Evolutionary conservation across 2,888 invertebrate species (phyloP), one percentile per base, ranked within the genome.

Genomic region (Auanema freiburgensis): DNA sequence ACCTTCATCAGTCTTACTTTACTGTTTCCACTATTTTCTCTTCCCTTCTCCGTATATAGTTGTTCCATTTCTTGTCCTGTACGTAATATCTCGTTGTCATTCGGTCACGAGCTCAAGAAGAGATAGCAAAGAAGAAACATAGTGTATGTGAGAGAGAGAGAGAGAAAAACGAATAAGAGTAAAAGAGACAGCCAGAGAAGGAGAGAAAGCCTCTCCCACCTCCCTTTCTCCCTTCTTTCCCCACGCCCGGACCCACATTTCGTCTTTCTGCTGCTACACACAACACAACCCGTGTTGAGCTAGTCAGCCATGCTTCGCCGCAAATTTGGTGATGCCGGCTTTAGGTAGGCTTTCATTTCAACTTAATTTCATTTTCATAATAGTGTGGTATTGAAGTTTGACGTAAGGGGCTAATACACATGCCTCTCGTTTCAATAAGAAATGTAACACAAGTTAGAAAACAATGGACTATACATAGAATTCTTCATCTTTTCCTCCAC

Each of bases 291-390:
- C 12, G 24, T 50, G 50, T 24, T 24, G 24, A 16, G 12, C 12
- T 50, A 21, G 24, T 21, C 50, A 33, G 40, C 18, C 49, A 58
- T 24, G 23, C 49, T 18, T 41, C 46, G 65, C n/a, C 65, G 69
- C 44, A 72, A 72, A 41, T 67, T 66, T 59, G 69, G 69, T 42
- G 67, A 65, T 43, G 56, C 67, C 60, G 72, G 67, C 42, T 69
- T 67, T 58, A 72, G 63, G 49, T 66, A 33, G 51, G 18, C 41
- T 33, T 55, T 14, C 16, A 16, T 50, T 50, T 50, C n/a, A 21
- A 11, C 11, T 50, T 24, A 16, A 50, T 50, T 11, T 1, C 21
- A 50, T 16, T 24, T 23, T 33, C 3, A 33, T 33, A 33, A 33
- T 33, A 33, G 8, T 33, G 33, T 33, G 33, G 46, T 18, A 21